Evolutionary conservation across 2,113 vertebrate genomes (phyloP), one percentile per base, ranked within the genome.

Genomic region (Strix uralensis): DNA sequence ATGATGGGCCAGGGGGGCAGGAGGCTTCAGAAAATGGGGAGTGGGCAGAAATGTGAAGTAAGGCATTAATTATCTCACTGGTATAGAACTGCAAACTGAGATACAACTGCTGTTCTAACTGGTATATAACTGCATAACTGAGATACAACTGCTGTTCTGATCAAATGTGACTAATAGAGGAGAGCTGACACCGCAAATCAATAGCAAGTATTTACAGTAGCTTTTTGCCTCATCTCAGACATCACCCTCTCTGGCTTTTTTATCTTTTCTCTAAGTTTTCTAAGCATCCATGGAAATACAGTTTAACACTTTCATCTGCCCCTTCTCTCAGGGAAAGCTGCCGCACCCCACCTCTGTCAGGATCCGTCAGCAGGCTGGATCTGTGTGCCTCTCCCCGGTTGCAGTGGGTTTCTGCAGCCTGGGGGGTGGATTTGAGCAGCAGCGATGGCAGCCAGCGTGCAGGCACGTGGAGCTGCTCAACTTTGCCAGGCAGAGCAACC

Each of bases 301-400:
- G 32, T 29, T 72, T 40, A 46, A 29, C 32, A 7, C 18, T 34
- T 75, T 26, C 29, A n/a, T 9, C 47, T 66, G 15, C 13, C 25
- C 18, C 38, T 71, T 52, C 57, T 38, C 57, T 44, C 10, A 3
- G 14, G n/a, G 72, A 63, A 70, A 70, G 38, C n/a, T 61, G 61
- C 1, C 2, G 8, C 2, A 4, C 21, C 54, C 23, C 21, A 32
- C 22, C 30, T 44, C 30, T n/a, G 44, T 19, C n/a, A 40, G 42
- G 55, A 29, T 17, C n/a, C 0, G 0, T 6, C 57, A 40, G 32
- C 0, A 0, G 32, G 57, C 18, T 32, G 49, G 34, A 38, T 29
- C 38, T 30, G 10, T 15, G 61, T 7, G 3, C 20, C 8, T 38
- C 55, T 61, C 7, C 36, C 30, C 5, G 1, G 52, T 7, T 51